These are phyloP conservation scores for Leptinotarsa defecta DNA, from an alignment of 1,140 invertebrate species.

Conservation along the genomic window DNA sequence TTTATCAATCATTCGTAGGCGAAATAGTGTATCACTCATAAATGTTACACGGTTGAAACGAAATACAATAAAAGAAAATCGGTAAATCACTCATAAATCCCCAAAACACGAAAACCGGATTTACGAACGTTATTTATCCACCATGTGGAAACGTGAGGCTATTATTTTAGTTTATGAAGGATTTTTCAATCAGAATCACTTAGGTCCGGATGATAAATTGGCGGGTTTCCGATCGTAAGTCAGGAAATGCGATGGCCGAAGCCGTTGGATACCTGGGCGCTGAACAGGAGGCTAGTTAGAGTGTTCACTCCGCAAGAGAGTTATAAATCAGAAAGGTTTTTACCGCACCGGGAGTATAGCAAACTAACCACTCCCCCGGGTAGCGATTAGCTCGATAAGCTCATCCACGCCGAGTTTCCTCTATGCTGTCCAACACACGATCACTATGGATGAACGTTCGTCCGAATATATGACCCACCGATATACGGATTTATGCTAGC, in stretches of 20 bases:
- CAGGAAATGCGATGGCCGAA: slow-evolving; percentile 22
- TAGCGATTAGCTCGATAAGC: slow-evolving; percentile 49
- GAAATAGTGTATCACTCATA: background rate
- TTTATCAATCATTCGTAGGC: background rate
- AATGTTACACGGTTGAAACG: background rate
- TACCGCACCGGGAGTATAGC: slow-evolving; percentile 45
- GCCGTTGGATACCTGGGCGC: slow-evolving; percentile 26
- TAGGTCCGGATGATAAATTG: slow-evolving; percentile 37
- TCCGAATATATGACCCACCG: slow-evolving; percentile 23
- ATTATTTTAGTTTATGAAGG: slow-evolving; percentile 31
- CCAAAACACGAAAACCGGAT: background rate
- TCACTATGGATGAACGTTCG: slow-evolving; percentile 30
- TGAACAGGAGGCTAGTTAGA: slow-evolving; percentile 38
- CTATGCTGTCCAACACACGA: slow-evolving; percentile 30
- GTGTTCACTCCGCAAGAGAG: slow-evolving; percentile 45
- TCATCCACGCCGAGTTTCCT: slow-evolving; percentile 35
- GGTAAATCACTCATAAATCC: background rate
- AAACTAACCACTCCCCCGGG: slow-evolving; percentile 50
- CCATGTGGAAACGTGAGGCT: slow-evolving; percentile 13
- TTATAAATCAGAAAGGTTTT: slow-evolving; percentile 50
- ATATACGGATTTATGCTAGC: background rate
- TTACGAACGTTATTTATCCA: slow-evolving; percentile 15
- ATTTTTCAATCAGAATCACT: slow-evolving; percentile 43
- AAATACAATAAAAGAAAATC: background rate
- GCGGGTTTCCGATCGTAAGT: slow-evolving; percentile 29